A percentile compares a stretch with the other conserved stretches of the same genome.
Conservation (phyloP, 2,113 vertebrate species). For the Gobius niger region DNA sequence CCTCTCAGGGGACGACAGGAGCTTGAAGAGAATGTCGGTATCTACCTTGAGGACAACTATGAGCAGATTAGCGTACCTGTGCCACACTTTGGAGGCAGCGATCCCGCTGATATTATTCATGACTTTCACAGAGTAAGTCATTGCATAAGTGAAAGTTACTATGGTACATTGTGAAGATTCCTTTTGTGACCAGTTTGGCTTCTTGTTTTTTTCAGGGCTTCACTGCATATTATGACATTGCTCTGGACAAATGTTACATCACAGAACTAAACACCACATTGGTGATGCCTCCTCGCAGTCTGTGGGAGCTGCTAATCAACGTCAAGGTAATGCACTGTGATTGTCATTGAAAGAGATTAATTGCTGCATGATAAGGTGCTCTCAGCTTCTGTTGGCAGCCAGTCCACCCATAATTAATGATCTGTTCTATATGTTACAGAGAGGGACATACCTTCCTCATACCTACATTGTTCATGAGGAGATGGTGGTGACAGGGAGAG, state of each 20-base stretch:
- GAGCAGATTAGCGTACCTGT: slow-evolving; percentile 90
- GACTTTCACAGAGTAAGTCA: slow-evolving; percentile 88
- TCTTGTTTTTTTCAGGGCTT: slow-evolving; percentile 76
- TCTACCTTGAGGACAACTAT: slow-evolving; percentile 89
- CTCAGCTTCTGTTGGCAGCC: slow-evolving; percentile 1
- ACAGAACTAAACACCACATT: slow-evolving; percentile 90
- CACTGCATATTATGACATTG: slow-evolving; percentile 91
- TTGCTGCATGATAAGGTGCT: slow-evolving; percentile 18
- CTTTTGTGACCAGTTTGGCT: not conserved
- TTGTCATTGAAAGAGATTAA: slow-evolving; percentile 14
- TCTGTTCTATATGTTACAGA: slow-evolving; percentile 74
- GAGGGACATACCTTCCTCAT: slow-evolving; percentile 90
- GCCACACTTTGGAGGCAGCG: slow-evolving; percentile 87
- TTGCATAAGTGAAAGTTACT: not conserved
- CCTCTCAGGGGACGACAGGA: slow-evolving; percentile 82
- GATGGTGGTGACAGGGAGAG: slow-evolving; percentile 86
- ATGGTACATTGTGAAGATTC: not conserved
- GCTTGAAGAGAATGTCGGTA: slow-evolving; percentile 89
- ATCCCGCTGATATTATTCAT: slow-evolving; percentile 92
- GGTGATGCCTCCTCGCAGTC: slow-evolving; percentile 89
- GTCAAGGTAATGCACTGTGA: slow-evolving; percentile 82
- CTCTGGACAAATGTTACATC: slow-evolving; percentile 92
- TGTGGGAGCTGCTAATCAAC: slow-evolving; percentile 91
- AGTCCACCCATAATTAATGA: slow-evolving; percentile 23
- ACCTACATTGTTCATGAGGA: slow-evolving; percentile 95